These are phyloP conservation scores for Siniperca scherzeri DNA, from an alignment of 2,797 vertebrate genomes.

Conservation along the genomic window DNA sequence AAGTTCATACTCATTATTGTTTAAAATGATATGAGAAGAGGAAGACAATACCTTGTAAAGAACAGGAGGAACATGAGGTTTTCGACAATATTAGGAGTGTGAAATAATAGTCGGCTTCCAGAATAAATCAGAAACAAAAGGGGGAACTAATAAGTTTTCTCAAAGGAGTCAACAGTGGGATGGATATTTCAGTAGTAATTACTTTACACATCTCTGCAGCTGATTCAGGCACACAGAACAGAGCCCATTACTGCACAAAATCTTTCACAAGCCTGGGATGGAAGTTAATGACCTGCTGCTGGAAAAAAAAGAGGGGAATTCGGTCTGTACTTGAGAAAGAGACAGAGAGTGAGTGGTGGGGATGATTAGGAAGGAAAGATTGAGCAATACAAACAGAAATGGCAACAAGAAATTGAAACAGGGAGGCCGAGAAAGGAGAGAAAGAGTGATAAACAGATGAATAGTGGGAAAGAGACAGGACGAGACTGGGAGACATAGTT, in stretches of 20 bases:
- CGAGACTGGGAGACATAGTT: constrained; percentile 10
- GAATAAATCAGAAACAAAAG: constrained; percentile 65
- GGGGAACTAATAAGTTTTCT: constrained; percentile 63
- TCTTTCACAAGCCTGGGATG: constrained; percentile 62
- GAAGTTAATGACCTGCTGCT: constrained; percentile 72
- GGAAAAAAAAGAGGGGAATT: constrained; percentile 45
- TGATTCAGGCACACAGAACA: constrained; percentile 58
- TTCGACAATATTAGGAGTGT: constrained; percentile 48
- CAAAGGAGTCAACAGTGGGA: constrained; percentile 66
- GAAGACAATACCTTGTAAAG: constrained; percentile 29
- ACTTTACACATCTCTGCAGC: constrained; percentile 64
- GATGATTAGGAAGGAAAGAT: constrained; percentile 63
- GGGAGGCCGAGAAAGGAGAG: constrained; percentile 12
- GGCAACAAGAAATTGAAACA: constrained; percentile 43
- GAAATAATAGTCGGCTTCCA: constrained; percentile 52
- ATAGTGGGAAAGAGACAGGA: constrained; percentile 28
- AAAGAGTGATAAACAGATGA: constrained; percentile 43
- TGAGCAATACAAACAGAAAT: constrained; percentile 61
- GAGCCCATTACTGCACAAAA: constrained; percentile 65
- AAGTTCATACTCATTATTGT: constrained; percentile 23
- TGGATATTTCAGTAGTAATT: constrained; percentile 69
- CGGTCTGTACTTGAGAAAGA: constrained; percentile 39
- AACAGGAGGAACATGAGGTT: constrained; percentile 35
- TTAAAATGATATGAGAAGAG: constrained; percentile 22
- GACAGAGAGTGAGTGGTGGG: constrained; percentile 54